phyloP scores from a whole-genome alignment of 2,888 invertebrate genomes.

The Scrobipalpa costella region DNA sequence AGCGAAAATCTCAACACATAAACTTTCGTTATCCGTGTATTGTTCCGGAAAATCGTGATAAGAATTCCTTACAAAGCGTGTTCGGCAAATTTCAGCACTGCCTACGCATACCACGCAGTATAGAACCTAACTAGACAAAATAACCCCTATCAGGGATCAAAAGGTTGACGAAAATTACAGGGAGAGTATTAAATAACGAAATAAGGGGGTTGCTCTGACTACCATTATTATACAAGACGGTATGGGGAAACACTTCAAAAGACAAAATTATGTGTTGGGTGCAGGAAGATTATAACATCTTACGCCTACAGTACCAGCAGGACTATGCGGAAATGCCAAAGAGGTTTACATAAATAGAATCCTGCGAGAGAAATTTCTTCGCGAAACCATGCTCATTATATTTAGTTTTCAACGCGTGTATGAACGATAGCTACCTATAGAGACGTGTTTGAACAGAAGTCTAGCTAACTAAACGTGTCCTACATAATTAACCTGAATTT shows the following conservation, averaged over 20 bases:
- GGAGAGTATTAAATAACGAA: slow-evolving; percentile 21
- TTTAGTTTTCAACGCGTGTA: not conserved
- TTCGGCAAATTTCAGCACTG: not conserved
- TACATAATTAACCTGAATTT: slow-evolving; percentile 16
- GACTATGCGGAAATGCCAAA: slow-evolving; percentile 23
- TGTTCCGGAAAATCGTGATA: not conserved
- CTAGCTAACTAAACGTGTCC: not conserved
- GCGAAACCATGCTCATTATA: slow-evolving; percentile 8
- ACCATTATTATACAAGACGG: not conserved
- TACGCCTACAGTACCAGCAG: slow-evolving; percentile 13
- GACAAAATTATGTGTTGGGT: slow-evolving; percentile 17
- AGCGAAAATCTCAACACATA: no score
- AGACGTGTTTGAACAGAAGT: slow-evolving; percentile 1
- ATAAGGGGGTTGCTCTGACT: slow-evolving; percentile 8
- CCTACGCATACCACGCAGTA: not conserved
- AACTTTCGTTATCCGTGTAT: not conserved
- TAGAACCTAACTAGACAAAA: not conserved
- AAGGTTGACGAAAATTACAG: slow-evolving; percentile 9
- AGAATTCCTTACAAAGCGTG: not conserved
- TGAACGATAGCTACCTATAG: not conserved
- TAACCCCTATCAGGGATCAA: slow-evolving; percentile 1
- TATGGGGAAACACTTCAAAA: slow-evolving; percentile 10
- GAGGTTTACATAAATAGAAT: slow-evolving; percentile 23
- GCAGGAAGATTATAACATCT: not conserved
- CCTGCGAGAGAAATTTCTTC: slow-evolving; percentile 16